Conservation (phyloP, 2,113 vertebrate species). For the Chloropsis hardwickii region DNA sequence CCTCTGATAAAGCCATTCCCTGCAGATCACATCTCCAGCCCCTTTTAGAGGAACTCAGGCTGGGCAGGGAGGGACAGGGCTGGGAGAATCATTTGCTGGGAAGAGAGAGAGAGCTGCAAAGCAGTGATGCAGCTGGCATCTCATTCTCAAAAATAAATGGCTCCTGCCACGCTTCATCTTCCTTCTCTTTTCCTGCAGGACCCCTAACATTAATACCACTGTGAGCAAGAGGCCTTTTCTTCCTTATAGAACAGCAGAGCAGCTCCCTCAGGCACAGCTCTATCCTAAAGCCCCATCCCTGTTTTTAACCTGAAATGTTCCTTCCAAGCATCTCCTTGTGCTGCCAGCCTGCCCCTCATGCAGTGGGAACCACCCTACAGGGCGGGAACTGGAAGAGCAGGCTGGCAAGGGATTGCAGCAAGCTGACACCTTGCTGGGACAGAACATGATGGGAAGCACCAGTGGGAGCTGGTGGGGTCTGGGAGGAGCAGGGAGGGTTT, state of each 20-base stretch:
- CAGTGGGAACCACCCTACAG: not conserved
- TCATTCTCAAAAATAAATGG: not conserved
- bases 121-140: not conserved
- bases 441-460: accelerated
- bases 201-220: not conserved
- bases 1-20: not conserved
- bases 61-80: not conserved
- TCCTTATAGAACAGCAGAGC: not conserved
- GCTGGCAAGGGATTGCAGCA: not conserved
- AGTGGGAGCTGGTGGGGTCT: accelerated
- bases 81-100: not conserved
- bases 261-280: not conserved
- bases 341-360: not conserved
- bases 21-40: not conserved
- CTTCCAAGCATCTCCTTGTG: not conserved
- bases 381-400: not conserved
- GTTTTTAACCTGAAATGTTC: not conserved
- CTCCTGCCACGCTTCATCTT: not conserved
- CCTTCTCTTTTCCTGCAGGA: not conserved
- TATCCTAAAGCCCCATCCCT: not conserved
- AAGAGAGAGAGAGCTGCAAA: not conserved
- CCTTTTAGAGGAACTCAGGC: not conserved
- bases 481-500: not conserved
- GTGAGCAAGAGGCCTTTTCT: not conserved
- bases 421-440: accelerated